Percentiles rank a stretch among this genome's conserved stretches.
These are phyloP conservation scores for Potamarius usumacintae DNA, from an alignment of 2,113 vertebrate genomes.

Conservation along the genomic window DNA sequence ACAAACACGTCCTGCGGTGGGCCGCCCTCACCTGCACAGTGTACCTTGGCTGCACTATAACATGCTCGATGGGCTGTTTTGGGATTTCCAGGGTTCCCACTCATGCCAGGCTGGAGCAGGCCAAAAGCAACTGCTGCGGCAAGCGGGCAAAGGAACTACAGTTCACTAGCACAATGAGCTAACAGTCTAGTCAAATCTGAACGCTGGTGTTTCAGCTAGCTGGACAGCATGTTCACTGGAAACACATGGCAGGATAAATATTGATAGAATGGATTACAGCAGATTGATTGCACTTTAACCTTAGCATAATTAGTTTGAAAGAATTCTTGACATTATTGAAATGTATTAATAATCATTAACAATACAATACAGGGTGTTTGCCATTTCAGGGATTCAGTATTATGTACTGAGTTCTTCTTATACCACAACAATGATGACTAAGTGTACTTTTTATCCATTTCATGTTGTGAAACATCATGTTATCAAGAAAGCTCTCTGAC, in stretches of 20 bases:
- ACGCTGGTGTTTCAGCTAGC: constrained; percentile 35
- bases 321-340: neutral
- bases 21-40: constrained; percentile 84
- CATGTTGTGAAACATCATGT: neutral
- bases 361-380: neutral
- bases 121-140: constrained; percentile 52
- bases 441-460: neutral
- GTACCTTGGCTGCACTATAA: constrained; percentile 67
- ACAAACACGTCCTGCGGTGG: constrained; percentile 82
- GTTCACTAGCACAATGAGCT: constrained; percentile 50
- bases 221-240: constrained; percentile 36
- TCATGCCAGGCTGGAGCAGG: constrained; percentile 22
- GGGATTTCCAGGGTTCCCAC: constrained; percentile 52
- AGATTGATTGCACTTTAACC: constrained; percentile 31
- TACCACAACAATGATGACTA: neutral
- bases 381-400: neutral
- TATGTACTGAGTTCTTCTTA: neutral
- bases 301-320: neutral
- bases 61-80: constrained; percentile 60
- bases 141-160: constrained; percentile 44
- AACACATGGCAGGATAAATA: constrained; percentile 44
- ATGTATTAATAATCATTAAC: neutral
- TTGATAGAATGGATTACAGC: constrained; percentile 41
- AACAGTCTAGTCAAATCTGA: constrained; percentile 46
- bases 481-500: neutral